These are phyloP conservation scores for Hirudinaria manillensis DNA, from an alignment of 2,888 invertebrate species.

Conservation along the genomic window DNA sequence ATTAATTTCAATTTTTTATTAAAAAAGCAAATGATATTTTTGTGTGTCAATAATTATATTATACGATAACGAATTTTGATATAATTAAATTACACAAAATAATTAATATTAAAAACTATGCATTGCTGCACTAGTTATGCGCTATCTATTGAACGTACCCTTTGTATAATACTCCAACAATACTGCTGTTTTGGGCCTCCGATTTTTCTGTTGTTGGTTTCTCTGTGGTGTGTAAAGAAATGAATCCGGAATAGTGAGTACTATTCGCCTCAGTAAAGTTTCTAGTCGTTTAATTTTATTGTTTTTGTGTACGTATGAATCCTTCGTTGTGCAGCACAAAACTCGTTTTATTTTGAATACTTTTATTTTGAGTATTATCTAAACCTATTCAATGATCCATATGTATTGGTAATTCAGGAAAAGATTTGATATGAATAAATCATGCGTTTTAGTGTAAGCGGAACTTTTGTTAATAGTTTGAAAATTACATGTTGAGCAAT, in stretches of 20 bases:
- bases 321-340: background rate
- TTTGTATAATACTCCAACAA: conserved; percentile 1
- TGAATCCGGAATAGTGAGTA: conserved; percentile 38
- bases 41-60: too few species aligned
- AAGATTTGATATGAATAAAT: too few species aligned
- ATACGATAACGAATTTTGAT: too few species aligned
- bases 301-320: background rate
- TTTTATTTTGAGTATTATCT: background rate
- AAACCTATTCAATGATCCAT: too few species aligned
- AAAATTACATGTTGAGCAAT: too few species aligned
- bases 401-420: too few species aligned
- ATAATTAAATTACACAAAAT: background rate
- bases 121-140: background rate
- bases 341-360: conserved; percentile 6
- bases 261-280: background rate
- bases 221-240: background rate
- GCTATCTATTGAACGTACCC: background rate
- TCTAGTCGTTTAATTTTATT: background rate
- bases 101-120: background rate
- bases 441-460: too few species aligned
- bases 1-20: background rate
- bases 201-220: background rate
- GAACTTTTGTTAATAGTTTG: too few species aligned
- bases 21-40: background rate
- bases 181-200: background rate